phyloP scores from a whole-genome alignment of 2,888 invertebrate species.

The Anthophora plumipes region DNA sequence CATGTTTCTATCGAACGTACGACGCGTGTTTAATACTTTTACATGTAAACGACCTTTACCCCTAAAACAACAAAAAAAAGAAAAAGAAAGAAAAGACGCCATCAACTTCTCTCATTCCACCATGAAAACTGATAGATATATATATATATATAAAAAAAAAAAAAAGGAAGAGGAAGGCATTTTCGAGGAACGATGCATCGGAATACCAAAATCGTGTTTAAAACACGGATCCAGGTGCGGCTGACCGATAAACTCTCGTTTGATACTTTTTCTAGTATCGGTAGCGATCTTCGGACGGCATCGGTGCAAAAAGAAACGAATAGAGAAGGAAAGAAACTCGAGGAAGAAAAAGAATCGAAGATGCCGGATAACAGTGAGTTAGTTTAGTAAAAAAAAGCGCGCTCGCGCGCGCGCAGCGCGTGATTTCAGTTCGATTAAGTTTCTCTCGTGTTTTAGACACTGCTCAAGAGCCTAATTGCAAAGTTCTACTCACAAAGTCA shows the following conservation, averaged over 20 bases:
- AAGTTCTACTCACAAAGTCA: conserved; percentile 83
- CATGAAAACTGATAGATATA: neutral
- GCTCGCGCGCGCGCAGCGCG: conserved; percentile 28
- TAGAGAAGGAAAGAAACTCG: neutral
- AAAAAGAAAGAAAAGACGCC: neutral
- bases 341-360: conserved; percentile 4
- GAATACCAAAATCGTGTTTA: neutral
- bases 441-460: conserved; percentile 75
- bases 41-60: conserved; percentile 62
- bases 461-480: conserved; percentile 83
- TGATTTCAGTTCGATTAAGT: conserved; percentile 40
- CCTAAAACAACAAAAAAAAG: too few relatives aligned
- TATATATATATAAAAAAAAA: too few relatives aligned
- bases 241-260: neutral
- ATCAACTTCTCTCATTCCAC: conserved; percentile 38
- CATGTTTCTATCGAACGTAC: conserved; percentile 71
- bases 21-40: conserved; percentile 81
- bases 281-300: neutral
- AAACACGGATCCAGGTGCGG: conserved; percentile 9
- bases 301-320: neutral
- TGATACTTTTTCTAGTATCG: neutral
- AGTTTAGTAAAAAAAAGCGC: conserved; percentile 1
- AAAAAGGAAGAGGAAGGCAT: neutral
- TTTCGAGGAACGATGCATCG: conserved; percentile 22
- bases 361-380: conserved; percentile 5